These are phyloP conservation scores for Cepaea hortensis DNA, from an alignment of 2,888 invertebrate species.

Conservation along the genomic window DNA sequence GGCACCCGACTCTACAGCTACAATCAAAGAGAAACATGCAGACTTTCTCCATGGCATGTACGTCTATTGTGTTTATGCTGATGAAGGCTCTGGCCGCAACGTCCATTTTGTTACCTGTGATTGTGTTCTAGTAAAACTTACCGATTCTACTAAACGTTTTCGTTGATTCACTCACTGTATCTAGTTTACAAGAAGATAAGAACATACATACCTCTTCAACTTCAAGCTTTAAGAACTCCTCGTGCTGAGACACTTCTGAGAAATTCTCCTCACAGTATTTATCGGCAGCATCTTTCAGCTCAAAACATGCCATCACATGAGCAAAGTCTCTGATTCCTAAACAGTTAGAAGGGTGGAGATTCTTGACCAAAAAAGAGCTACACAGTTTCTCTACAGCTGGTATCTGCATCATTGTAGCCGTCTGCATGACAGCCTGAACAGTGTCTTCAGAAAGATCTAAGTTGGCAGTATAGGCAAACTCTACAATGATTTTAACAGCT, in stretches of 20 bases:
- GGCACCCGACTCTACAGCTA: no score
- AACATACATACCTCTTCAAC: constrained; percentile 45
- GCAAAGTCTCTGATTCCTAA: constrained; percentile 52
- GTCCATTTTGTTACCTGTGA: no score
- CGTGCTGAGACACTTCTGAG: constrained; percentile 51
- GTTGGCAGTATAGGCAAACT: constrained; percentile 51
- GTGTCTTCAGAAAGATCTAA: constrained; percentile 50
- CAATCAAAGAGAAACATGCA: no score
- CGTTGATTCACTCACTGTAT: neutral
- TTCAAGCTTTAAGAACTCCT: constrained; percentile 51
- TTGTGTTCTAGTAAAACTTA: no score
- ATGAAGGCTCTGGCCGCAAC: no score
- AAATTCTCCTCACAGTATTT: constrained; percentile 53
- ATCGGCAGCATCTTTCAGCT: constrained; percentile 45
- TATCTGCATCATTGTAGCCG: constrained; percentile 54
- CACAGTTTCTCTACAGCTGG: constrained; percentile 50
- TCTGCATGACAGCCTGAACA: constrained; percentile 51
- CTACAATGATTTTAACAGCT: constrained; percentile 45
- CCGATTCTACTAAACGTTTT: no score
- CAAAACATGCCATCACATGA: constrained; percentile 47
- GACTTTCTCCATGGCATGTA: no score
- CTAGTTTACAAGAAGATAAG: neutral
- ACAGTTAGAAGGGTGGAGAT: constrained; percentile 53
- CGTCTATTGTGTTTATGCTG: no score
- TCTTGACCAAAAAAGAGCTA: constrained; percentile 44